phyloP scores from a whole-genome alignment of 2,113 vertebrate species.

The Perca schrenkii region DNA sequence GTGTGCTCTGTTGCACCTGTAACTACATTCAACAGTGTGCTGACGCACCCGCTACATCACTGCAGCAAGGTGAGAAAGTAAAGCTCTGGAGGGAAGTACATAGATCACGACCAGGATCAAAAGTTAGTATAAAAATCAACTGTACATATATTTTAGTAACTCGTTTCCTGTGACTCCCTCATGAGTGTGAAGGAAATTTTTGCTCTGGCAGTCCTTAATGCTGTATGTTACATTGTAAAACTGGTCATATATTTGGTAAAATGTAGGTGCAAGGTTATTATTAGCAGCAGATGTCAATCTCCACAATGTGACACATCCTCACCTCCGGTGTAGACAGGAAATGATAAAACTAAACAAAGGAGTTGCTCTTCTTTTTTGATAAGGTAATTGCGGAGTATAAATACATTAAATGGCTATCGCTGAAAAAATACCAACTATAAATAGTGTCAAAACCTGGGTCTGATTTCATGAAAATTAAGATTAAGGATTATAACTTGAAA shows the following conservation, averaged over 20 bases:
- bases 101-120: background rate
- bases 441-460: background rate
- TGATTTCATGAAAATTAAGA: background rate
- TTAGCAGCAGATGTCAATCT: background rate
- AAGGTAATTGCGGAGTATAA: background rate
- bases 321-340: background rate
- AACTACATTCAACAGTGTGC: background rate
- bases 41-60: background rate
- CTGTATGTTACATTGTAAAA: background rate
- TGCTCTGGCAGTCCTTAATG: background rate
- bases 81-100: background rate
- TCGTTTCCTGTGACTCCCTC: background rate
- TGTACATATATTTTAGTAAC: background rate
- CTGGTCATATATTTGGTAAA: background rate
- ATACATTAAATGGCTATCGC: background rate
- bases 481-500: background rate
- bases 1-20: slow-evolving; percentile 1
- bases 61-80: background rate
- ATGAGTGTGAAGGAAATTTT: background rate
- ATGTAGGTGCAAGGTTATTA: background rate
- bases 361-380: background rate
- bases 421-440: background rate
- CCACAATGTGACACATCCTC: background rate
- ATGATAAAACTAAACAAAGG: background rate
- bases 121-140: background rate